Conservation (phyloP, 2,113 vertebrate genomes). For the Oryzias woworae region DNA sequence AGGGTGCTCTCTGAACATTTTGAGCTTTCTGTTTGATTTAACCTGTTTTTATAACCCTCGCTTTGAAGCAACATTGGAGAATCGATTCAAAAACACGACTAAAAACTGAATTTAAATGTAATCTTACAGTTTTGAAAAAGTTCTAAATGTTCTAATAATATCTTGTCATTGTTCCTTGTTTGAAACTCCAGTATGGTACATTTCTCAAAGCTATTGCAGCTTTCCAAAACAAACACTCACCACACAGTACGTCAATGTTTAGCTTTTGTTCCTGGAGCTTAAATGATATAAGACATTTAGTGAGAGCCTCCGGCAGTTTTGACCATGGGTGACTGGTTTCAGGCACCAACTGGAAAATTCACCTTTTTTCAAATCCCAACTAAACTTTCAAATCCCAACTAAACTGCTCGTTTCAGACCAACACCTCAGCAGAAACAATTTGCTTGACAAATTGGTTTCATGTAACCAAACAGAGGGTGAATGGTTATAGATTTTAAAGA, state of each 20-base stretch:
- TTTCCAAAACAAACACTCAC: constrained; percentile 48
- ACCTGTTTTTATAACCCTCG: no score
- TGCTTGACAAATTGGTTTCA: constrained; percentile 35
- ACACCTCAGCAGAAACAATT: not conserved
- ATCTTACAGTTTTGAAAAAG: not conserved
- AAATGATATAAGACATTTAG: constrained; percentile 78
- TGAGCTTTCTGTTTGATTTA: no score
- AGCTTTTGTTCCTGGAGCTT: constrained; percentile 63
- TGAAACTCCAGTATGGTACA: constrained; percentile 10
- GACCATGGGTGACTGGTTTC: constrained; percentile 81
- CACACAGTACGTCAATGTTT: constrained; percentile 75
- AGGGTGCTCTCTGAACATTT: not conserved
- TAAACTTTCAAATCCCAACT: no score
- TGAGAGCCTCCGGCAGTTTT: constrained; percentile 77
- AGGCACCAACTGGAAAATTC: constrained; percentile 72
- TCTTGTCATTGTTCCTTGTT: not conserved
- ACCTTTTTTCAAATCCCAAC: no score
- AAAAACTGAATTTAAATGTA: no score
- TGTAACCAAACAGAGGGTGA: constrained; percentile 39
- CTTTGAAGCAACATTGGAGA: no score
- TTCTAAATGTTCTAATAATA: not conserved
- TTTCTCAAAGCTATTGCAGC: constrained; percentile 3
- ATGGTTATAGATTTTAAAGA: constrained; percentile 1
- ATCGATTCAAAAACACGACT: no score
- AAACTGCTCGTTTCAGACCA: constrained; percentile 1